Percentiles rank a stretch among this genome's conserved stretches.
These are phyloP conservation scores for Mythimna lalbum DNA, from an alignment of 2,888 invertebrate species.

Conservation along the genomic window DNA sequence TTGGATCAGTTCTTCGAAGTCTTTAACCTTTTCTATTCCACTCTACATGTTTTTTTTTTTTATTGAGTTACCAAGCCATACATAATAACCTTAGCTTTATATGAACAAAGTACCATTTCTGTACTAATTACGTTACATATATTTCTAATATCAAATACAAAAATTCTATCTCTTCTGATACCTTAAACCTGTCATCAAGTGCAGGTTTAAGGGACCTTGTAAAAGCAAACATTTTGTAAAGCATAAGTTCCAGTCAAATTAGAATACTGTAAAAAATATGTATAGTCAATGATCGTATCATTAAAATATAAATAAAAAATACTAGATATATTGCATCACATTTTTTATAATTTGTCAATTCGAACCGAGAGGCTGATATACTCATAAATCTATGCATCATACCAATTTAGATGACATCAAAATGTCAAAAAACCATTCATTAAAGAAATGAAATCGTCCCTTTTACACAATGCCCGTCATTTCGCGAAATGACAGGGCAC, in stretches of 20 bases:
- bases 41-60: too few relatives aligned
- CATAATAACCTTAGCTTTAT: too few relatives aligned
- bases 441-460: slow-evolving; percentile 81
- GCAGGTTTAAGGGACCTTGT: background rate
- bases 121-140: too few relatives aligned
- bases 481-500: slow-evolving; percentile 71
- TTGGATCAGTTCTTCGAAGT: slow-evolving; percentile 35
- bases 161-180: background rate
- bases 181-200: background rate
- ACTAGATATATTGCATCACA: slow-evolving; percentile 29
- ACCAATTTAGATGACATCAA: slow-evolving; percentile 72
- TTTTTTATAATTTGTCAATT: slow-evolving; percentile 54
- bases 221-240: background rate
- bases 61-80: too few relatives aligned
- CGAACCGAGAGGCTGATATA: slow-evolving; percentile 30
- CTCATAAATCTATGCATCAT: slow-evolving; percentile 75
- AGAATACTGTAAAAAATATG: background rate
- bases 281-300: background rate
- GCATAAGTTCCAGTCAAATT: background rate
- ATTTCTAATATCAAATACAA: background rate
- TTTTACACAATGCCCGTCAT: slow-evolving; percentile 70
- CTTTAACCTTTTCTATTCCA: background rate
- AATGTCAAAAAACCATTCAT: slow-evolving; percentile 78
- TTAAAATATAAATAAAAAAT: slow-evolving; percentile 15
- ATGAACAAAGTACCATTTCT: too few relatives aligned